A percentile compares a stretch with the other conserved stretches of the same genome.
These are phyloP conservation scores for Menura novaehollandiae DNA, from an alignment of 2,113 vertebrate species.

Conservation along the genomic window DNA sequence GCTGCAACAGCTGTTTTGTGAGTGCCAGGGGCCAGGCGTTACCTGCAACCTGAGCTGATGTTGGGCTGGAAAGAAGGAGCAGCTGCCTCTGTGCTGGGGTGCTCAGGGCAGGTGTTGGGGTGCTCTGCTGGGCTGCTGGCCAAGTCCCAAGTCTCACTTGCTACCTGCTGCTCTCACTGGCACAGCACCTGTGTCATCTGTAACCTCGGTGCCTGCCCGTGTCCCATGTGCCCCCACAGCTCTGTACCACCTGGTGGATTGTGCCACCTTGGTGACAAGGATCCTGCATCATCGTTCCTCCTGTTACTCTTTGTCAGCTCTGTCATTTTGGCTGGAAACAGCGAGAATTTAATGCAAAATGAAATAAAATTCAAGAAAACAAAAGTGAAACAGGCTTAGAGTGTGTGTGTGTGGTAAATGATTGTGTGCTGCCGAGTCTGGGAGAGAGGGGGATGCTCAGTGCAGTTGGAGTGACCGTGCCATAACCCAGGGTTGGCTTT, in stretches of 20 bases:
- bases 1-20: not conserved
- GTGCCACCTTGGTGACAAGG: not conserved
- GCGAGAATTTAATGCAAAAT: not conserved
- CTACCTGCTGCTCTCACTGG: slow-evolving; percentile 14
- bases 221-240: not conserved
- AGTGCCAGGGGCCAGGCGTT: not conserved
- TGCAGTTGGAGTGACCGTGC: not conserved
- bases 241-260: not conserved
- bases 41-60: not conserved
- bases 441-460: not conserved
- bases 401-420: accelerated
- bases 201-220: not conserved
- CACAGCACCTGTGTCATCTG: not conserved
- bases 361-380: slow-evolving; percentile 48
- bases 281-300: not conserved
- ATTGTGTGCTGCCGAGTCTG: not conserved
- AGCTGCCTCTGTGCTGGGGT: not conserved
- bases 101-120: not conserved
- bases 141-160: not conserved
- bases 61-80: not conserved
- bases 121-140: not conserved
- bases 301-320: not conserved
- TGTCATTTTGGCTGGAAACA: not conserved
- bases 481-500: accelerated
- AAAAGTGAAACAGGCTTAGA: not conserved